Conservation (phyloP, 1,140 invertebrate species). For the Pseudomyrmex pallidus region DNA sequence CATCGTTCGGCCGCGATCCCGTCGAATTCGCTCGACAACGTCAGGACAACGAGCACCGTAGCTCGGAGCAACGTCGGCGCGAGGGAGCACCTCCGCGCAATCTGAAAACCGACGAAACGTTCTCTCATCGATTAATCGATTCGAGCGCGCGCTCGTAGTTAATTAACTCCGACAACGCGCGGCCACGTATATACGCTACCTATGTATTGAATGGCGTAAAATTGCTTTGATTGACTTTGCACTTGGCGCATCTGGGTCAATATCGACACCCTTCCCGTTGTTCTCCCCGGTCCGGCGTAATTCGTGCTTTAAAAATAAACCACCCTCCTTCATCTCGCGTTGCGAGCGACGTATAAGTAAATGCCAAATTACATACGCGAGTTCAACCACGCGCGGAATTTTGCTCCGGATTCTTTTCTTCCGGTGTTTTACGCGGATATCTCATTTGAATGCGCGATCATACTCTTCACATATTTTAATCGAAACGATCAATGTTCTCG, state of each 20-base stretch:
- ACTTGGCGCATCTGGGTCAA: constrained; percentile 15
- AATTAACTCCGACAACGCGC: constrained; percentile 22
- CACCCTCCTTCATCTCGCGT: background rate
- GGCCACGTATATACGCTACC: background rate
- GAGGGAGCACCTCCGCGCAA: constrained; percentile 71
- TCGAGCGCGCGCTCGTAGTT: constrained; percentile 4
- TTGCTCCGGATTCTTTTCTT: no score
- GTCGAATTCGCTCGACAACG: constrained; percentile 55
- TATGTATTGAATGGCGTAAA: constrained; percentile 17
- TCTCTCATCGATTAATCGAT: constrained; percentile 8
- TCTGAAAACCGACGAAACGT: constrained; percentile 68
- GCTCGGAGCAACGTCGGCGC: constrained; percentile 34
- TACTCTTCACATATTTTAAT: no score
- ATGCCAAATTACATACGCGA: background rate
- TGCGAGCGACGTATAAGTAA: background rate
- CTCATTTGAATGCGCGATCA: no score
- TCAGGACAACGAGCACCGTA: constrained; percentile 66
- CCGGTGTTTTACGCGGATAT: no score
- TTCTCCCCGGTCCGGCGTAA: background rate
- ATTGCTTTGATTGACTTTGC: constrained; percentile 39
- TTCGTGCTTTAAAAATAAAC: constrained; percentile 10
- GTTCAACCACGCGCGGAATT: no score
- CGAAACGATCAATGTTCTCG: no score
- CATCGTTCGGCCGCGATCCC: constrained; percentile 76
- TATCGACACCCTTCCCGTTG: constrained; percentile 1